Base-by-base conservation (phyloP, 2,113 vertebrate species). In the Poeciliopsis turrubarensis region DNA sequence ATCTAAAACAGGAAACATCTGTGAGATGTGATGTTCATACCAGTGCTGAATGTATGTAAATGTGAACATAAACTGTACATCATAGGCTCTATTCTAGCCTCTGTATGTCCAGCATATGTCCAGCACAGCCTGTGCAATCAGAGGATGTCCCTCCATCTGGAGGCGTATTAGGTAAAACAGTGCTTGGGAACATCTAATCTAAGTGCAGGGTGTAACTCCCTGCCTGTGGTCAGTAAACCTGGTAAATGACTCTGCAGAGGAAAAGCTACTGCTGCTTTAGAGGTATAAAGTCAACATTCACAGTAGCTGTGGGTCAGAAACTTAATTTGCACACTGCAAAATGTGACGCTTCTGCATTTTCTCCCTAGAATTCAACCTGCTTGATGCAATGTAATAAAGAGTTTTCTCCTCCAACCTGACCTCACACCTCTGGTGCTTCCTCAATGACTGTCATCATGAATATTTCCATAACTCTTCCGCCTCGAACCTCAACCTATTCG, bases 161-260 rank as follows among this genome's bases (percentile, higher is more conserved):
- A 34, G 31, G 63, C 17, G 1, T n/a, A 19, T 15, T 22, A 44
- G 65, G 65, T 67, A 39, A 67, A 27, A 26, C 64, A 39, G 51
- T 67, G 37, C 27, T 44, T 67, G 37, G 37, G 64, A 39, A 39
- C 34, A 65, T 39, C 37, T 44, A 44, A 67, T 67, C 65, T 67
- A 5, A 29, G 65, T 41, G 27, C 14, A 44, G n/a, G 37, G 37
- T 44, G 65, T 41, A 44, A 27, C n/a, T n/a, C 65, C n/a, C n/a
- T 26, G 26, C n/a, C 39, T 41, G n/a, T 66, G 12, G 65, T n/a
- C 63, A 25, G 19, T 37, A n/a, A 65, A 30, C 31, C 31, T 41
- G 34, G 34, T 41, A 41, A 37, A 66, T 41, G 26, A 5, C 14
- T 39, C 17, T 29, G n/a, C 15, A 17, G n/a, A 44, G 13, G 37